A percentile compares a stretch with the other conserved stretches of the same genome.
Evolutionary conservation across 2,797 vertebrate species (phyloP).

Genomic region (Chelidonichthys spinosus): DNA sequence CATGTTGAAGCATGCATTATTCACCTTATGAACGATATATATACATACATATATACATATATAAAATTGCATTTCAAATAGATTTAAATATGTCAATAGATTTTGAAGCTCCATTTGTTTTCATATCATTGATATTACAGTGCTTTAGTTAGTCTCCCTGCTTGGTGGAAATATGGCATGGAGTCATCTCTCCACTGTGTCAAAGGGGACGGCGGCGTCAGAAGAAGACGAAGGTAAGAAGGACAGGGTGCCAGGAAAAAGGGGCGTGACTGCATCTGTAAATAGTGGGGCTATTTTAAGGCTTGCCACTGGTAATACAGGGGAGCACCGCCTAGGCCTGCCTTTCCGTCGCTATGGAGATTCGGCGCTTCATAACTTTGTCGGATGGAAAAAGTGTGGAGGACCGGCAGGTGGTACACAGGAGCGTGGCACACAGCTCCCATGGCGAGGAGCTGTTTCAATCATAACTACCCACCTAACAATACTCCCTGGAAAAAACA

Average conservation of each 20-base stretch:
- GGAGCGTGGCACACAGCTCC: conserved; percentile 77
- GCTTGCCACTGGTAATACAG: conserved; percentile 52
- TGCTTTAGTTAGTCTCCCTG: background rate
- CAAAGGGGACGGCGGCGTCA: conserved; percentile 56
- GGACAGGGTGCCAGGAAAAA: conserved; percentile 79
- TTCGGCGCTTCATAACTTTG: conserved; percentile 79
- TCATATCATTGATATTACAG: conserved; percentile 16
- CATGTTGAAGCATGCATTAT: background rate
- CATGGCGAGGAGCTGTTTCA: conserved; percentile 69
- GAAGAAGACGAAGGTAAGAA: conserved; percentile 69
- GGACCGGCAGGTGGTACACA: conserved; percentile 86
- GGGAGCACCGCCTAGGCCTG: conserved; percentile 80
- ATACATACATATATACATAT: too few relatives aligned
- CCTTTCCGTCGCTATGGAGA: conserved; percentile 83
- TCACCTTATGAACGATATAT: too few relatives aligned
- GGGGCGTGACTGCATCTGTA: conserved; percentile 79
- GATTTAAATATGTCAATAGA: conserved; percentile 5
- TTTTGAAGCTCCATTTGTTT: conserved; percentile 20
- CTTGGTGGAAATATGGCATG: conserved; percentile 56
- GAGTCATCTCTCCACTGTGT: conserved; percentile 63
- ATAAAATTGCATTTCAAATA: too few relatives aligned
- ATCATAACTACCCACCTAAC: conserved; percentile 65
- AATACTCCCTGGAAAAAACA: conserved; percentile 70
- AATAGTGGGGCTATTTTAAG: conserved; percentile 82
- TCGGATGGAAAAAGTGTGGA: conserved; percentile 83